A percentile compares a stretch with the other conserved stretches of the same genome.
phyloP scores from a whole-genome alignment of 2,113 vertebrate genomes.

The Bostrychus sinensis region DNA sequence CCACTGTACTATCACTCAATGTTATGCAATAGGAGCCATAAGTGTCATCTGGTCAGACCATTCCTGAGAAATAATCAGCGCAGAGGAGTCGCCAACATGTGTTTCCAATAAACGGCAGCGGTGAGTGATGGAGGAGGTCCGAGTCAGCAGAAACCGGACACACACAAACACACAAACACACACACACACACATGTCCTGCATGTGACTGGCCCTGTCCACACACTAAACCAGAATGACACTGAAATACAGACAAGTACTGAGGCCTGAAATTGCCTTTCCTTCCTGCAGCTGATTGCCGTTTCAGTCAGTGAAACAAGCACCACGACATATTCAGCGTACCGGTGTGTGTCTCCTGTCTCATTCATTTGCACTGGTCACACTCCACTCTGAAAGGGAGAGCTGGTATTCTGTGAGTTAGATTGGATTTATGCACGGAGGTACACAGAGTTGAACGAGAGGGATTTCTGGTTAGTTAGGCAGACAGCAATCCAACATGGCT shows the following conservation, averaged over 20 bases:
- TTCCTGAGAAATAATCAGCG: constrained; percentile 26
- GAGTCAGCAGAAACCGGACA: constrained; percentile 55
- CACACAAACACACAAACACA: constrained; percentile 15
- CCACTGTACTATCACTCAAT: neutral
- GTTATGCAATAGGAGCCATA: constrained; percentile 12
- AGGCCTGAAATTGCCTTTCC: constrained; percentile 72
- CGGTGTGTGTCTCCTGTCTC: constrained; percentile 19
- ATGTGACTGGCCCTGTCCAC: no score
- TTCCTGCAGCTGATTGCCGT: constrained; percentile 64
- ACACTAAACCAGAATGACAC: constrained; percentile 59
- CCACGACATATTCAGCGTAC: constrained; percentile 24
- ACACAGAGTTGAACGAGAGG: constrained; percentile 3
- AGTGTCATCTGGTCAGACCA: constrained; percentile 33
- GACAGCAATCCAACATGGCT: constrained; percentile 15
- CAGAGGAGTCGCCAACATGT: constrained; percentile 14
- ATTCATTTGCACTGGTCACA: constrained; percentile 19
- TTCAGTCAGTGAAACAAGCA: constrained; percentile 59
- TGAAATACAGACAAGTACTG: constrained; percentile 62
- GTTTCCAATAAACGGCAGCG: constrained; percentile 22
- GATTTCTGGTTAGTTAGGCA: constrained; percentile 32
- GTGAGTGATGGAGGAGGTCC: constrained; percentile 32
- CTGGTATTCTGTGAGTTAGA: constrained; percentile 34
- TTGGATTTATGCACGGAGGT: constrained; percentile 30
- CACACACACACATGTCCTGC: constrained; percentile 42
- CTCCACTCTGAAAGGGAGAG: constrained; percentile 29